phyloP scores from a whole-genome alignment of 1,140 invertebrate species.

The Penaeus chinensis region DNA sequence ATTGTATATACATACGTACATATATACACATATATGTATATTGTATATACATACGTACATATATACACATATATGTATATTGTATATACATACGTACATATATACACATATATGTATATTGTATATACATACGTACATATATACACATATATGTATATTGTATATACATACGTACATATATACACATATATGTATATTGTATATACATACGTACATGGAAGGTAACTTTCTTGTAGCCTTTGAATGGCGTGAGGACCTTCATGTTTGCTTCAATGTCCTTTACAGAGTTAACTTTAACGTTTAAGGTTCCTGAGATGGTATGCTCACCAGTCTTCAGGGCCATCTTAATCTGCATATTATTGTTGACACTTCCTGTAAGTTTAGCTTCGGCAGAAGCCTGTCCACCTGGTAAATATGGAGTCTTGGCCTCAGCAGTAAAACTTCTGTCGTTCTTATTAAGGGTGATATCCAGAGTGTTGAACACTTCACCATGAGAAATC shows the following conservation, averaged over 20 bases:
- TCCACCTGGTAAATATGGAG: constrained; percentile 12
- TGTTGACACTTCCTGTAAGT: background rate
- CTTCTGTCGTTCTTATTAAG: background rate
- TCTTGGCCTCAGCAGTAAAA: background rate
- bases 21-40: no score
- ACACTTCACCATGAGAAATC: background rate
- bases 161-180: no score
- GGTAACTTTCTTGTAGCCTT: constrained; percentile 1
- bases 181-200: no score
- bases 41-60: no score
- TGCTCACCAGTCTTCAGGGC: background rate
- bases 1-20: no score
- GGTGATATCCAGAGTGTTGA: background rate
- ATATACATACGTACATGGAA: background rate
- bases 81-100: no score
- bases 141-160: no score
- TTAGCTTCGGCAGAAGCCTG: background rate
- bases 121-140: no score
- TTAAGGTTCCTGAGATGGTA: background rate
- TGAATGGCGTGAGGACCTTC: background rate
- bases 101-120: no score
- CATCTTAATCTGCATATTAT: background rate
- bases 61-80: no score
- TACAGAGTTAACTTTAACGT: background rate
- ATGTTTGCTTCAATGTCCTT: background rate